phyloP scores from a whole-genome alignment of 2,888 invertebrate species.

The Punctoribates punctum region DNA sequence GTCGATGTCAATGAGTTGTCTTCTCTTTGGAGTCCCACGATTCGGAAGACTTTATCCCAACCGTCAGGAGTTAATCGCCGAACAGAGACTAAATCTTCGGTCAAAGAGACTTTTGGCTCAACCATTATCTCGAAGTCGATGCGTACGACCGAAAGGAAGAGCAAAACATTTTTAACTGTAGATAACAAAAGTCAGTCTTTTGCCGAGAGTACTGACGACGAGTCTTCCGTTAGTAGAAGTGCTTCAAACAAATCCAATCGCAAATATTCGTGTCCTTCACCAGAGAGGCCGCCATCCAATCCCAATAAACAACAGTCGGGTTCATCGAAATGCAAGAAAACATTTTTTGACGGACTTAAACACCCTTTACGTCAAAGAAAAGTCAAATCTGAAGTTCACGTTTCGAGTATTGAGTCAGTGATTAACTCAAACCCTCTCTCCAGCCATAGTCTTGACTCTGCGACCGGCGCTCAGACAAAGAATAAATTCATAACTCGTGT shows the following conservation, averaged over 20 bases:
- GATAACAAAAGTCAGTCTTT: not conserved
- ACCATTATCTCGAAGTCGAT: conserved; percentile 45
- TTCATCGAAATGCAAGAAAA: conserved; percentile 38
- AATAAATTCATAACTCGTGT: conserved; percentile 41
- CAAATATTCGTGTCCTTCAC: conserved; percentile 42
- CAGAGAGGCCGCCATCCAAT: not conserved
- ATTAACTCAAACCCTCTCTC: conserved; percentile 31
- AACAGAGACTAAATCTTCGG: conserved; percentile 43
- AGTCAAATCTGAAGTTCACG: not conserved
- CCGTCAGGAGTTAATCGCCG: conserved; percentile 51
- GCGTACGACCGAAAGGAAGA: conserved; percentile 38
- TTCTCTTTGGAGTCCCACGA: conserved; percentile 56
- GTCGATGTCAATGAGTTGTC: conserved; percentile 54
- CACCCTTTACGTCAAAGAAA: conserved; percentile 26
- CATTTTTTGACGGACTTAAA: conserved; percentile 40
- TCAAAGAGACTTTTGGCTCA: conserved; percentile 31
- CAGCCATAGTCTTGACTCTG: conserved; percentile 48
- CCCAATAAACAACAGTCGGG: conserved; percentile 19
- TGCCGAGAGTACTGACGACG: conserved; percentile 2
- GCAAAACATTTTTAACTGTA: not conserved
- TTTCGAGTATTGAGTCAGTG: not conserved
- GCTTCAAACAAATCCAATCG: conserved; percentile 32
- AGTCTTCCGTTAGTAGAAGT: not conserved
- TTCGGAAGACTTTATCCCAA: conserved; percentile 58
- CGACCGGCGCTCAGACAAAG: conserved; percentile 43